phyloP scores from a whole-genome alignment of 2,113 vertebrate genomes.

The Pygoscelis adeliae region DNA sequence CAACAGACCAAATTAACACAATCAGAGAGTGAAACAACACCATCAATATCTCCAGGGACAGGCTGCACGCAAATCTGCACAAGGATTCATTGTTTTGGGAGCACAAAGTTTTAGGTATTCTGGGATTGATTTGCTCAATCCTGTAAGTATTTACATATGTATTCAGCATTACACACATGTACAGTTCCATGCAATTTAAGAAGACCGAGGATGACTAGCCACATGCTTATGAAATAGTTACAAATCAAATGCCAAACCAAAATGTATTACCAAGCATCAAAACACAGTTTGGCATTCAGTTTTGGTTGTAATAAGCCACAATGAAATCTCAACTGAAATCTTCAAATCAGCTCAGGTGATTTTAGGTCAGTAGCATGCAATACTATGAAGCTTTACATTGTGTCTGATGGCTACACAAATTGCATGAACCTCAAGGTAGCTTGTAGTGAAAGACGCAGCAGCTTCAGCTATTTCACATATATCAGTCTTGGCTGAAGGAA shows the following conservation, averaged over 20 bases:
- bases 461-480: not conserved
- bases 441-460: not conserved
- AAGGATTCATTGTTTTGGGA: not conserved
- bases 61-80: not conserved
- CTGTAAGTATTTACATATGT: not conserved
- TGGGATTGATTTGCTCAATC: not conserved
- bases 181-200: not conserved
- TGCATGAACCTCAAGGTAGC: not conserved
- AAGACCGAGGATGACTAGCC: not conserved
- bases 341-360: not conserved
- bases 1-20: not conserved
- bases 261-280: not conserved
- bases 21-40: not conserved
- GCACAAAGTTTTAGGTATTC: not conserved
- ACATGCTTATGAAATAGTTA: not conserved
- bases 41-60: not conserved
- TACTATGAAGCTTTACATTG: not conserved
- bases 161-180: not conserved
- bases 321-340: not conserved
- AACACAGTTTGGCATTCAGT: not conserved
- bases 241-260: not conserved
- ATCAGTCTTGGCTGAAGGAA: not conserved
- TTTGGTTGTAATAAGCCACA: not conserved
- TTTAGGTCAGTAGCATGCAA: not conserved
- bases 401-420: not conserved